Base-by-base conservation (phyloP, 23 tunicate genomes). In the Ciona savignyi region DNA sequence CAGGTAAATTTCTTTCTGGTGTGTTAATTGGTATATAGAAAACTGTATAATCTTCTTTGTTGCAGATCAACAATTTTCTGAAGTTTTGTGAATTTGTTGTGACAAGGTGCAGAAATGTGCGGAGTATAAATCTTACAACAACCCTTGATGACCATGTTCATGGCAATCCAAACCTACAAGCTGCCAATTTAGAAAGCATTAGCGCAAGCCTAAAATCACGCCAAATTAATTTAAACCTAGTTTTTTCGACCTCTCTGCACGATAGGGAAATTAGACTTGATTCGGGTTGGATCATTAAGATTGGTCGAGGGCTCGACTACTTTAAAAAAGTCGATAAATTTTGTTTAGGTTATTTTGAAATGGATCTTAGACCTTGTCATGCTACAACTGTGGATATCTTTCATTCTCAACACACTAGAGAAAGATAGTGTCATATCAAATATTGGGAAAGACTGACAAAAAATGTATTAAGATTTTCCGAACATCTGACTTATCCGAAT, bases 241-340 rank as follows among this genome's bases (percentile, higher is more conserved):
- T 42, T 25, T 91, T 65, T 69, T 76, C 86, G 6, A 23, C 72
- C 11, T 63, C 80, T 23, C 66, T 91, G 42, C 97, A 91, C 51
- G 97, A 91, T 68, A 67, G 97, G 30, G 86, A 84, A 67, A 91
- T 91, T 23, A 33, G 77, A 35, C 49, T 91, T 25, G 80, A 75
- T 49, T 84, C 65, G 33, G 97, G 97, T 22, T 91, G 97, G 97
- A 85, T 91, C 63, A 76, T 91, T 3, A 91, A 91, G 64, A 80
- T 91, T 32, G 97, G 97, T 32, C 74, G 97, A 35, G 97, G 97
- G 1, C 56, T 91, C 28, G 97, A 91, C 66, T 80, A 80, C 62
- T 91, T 84, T 73, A 91, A 91, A 67, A 75, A 70, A 66, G 74
- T 70, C 28, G 97, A 85, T 0, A 80, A 80, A 64, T 80, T 84